These are phyloP conservation scores for Philotrypesis tridentata DNA, from an alignment of 1,140 invertebrate genomes.

Conservation along the genomic window DNA sequence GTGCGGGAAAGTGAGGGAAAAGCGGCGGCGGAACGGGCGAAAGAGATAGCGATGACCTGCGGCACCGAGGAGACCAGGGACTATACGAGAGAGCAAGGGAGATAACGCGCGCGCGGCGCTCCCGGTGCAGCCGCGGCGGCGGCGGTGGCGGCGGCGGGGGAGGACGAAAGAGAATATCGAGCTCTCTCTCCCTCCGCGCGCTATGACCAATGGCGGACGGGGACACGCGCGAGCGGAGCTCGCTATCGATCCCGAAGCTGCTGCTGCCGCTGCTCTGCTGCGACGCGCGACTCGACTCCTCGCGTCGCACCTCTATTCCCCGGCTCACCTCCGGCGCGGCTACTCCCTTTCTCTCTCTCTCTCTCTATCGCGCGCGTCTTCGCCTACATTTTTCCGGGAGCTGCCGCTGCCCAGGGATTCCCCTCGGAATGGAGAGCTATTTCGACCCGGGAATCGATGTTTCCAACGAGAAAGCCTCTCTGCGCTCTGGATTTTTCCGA, in stretches of 20 bases:
- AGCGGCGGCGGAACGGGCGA: background rate
- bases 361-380: conserved; percentile 65
- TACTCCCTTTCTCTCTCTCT: too few relatives aligned
- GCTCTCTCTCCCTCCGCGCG: conserved; percentile 64
- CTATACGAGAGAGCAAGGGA: background rate
- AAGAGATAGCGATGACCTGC: conserved; percentile 35
- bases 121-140: too few relatives aligned
- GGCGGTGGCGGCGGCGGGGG: too few relatives aligned
- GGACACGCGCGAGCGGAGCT: conserved; percentile 69
- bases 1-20: conserved; percentile 9
- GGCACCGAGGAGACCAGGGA: background rate
- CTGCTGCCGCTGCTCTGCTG: conserved; percentile 61
- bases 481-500: too few relatives aligned
- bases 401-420: background rate
- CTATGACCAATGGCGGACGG: conserved; percentile 73
- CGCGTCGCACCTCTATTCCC: conserved; percentile 64
- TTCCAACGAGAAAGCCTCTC: background rate
- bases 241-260: conserved; percentile 66
- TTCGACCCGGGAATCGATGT: background rate
- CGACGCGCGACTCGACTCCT: conserved; percentile 53
- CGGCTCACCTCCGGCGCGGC: conserved; percentile 71
- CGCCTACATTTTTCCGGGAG: conserved; percentile 58
- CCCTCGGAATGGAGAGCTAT: background rate
- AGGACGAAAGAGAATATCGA: conserved; percentile 55
- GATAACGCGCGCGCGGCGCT: background rate